Evolutionary conservation across 2,797 vertebrate species (phyloP).

Genomic region (Myripristis murdjan): DNA sequence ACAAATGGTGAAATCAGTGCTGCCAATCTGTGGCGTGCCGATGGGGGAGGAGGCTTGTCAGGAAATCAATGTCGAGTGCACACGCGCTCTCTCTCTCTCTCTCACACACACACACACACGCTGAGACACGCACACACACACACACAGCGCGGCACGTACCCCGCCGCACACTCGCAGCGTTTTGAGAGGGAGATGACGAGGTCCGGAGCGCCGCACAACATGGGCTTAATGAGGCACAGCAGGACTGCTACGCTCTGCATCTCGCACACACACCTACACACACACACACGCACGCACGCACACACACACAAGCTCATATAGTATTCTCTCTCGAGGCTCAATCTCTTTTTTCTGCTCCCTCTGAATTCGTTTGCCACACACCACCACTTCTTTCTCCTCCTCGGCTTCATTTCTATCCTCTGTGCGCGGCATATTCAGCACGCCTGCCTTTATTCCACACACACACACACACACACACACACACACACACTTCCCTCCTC

Average conservation of each 20-base stretch:
- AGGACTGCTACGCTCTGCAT: slow-evolving; percentile 68
- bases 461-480: slow-evolving; percentile 4
- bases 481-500: no score
- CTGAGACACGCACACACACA: slow-evolving; percentile 13
- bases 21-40: slow-evolving; percentile 66
- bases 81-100: slow-evolving; percentile 51
- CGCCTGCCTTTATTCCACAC: slow-evolving; percentile 41
- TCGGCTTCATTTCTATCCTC: slow-evolving; percentile 41
- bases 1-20: slow-evolving; percentile 76
- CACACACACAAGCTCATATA: slow-evolving; percentile 32
- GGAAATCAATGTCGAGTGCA: slow-evolving; percentile 81
- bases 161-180: slow-evolving; percentile 48
- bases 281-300: slow-evolving; percentile 16
- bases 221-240: slow-evolving; percentile 86
- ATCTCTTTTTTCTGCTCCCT: slow-evolving; percentile 64
- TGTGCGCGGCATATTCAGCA: slow-evolving; percentile 34
- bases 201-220: slow-evolving; percentile 80
- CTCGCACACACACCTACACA: slow-evolving; percentile 62
- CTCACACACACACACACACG: slow-evolving; percentile 36
- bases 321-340: slow-evolving; percentile 63
- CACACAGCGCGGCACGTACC: slow-evolving; percentile 17
- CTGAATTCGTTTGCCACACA: slow-evolving; percentile 38
- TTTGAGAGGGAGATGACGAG: slow-evolving; percentile 75
- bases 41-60: slow-evolving; percentile 64
- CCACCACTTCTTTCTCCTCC: slow-evolving; percentile 25